Base-by-base conservation (phyloP, 2,888 invertebrate species). In the Cerastoderma edule region DNA sequence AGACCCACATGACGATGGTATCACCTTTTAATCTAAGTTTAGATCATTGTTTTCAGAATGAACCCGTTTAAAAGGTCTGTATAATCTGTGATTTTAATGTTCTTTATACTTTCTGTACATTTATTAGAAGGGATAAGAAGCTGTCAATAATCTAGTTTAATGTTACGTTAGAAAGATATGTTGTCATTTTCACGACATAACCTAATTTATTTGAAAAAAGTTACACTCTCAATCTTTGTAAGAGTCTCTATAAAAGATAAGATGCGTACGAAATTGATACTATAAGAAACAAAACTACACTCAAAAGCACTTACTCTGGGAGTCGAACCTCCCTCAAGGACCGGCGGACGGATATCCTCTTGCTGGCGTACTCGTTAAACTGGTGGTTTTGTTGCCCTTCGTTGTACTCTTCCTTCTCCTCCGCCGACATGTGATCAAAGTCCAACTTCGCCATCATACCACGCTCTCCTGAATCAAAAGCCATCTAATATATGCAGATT, bases 301-400 rank as follows among this genome's bases (percentile, higher is more conserved):
- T 10, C 16, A 39, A 39, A 39, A 39, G 16, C 39, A 24, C 92
- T 89, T 85, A 97, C 98, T 97, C 97, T 89, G 96, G 96, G 93
- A 98, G 98, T 83, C 98, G 95, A 0, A 97, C 97, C 94, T 98
- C 97, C 1, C 98, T 98, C 85, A 99, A 94, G 75, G 95, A 95
- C 88, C 99, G 95, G 91, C 97, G 96, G 65, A 99, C 95, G 67
- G 98, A 98, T 92, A 99, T 98, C 93, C 98, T 95, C 94, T 98
- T 98, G 90, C 98, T 98, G 87, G 95, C 97, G 92, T 98, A 99
- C 93, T 99, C 98, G 94, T 99, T 99, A 94, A 99, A 99, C 28
- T 98, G 98, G 93, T 99, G 98, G 91, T 97, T 97, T 93, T 96
- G 94, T 97, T 98, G 98, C 46, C 99, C 98, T 87, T 97, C 96